Evolutionary conservation across 2,113 vertebrate species (phyloP).

Genomic region (Haliaeetus leucogaster): DNA sequence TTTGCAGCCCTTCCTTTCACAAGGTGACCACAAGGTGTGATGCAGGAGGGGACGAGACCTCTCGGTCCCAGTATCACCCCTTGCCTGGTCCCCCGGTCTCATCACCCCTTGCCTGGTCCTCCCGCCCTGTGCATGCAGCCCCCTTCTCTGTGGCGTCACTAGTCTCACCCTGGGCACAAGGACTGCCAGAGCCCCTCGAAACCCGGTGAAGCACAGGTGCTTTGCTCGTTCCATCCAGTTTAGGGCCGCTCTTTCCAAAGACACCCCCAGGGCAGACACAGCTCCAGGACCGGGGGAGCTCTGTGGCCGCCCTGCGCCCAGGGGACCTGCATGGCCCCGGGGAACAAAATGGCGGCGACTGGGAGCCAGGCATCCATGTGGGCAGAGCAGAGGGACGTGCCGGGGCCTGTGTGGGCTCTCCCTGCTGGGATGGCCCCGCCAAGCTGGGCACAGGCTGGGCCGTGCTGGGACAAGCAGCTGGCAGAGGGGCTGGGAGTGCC

Average conservation of each 20-base stretch:
- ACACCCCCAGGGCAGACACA: background rate
- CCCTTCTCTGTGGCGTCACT: background rate
- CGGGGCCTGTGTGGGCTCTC: background rate
- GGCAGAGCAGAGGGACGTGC: background rate
- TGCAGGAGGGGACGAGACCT: background rate
- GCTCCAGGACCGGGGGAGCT: background rate
- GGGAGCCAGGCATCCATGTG: rapidly evolving
- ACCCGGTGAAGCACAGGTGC: rapidly evolving
- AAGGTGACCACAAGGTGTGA: rapidly evolving
- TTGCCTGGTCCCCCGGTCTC: background rate
- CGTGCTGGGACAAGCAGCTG: background rate
- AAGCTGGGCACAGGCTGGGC: background rate
- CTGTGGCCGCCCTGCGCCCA: background rate
- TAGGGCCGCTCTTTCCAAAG: background rate
- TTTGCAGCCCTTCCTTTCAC: background rate
- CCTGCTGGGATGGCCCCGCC: background rate
- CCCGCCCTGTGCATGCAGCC: rapidly evolving
- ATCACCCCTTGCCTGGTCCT: background rate
- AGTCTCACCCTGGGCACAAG: background rate
- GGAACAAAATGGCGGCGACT: background rate
- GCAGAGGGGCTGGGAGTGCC: background rate
- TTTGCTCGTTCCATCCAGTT: background rate
- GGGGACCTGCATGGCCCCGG: rapidly evolving
- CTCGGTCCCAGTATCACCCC: background rate
- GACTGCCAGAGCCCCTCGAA: no score